Conservation (phyloP, 2,888 invertebrate species). For the Atethmia centrago region DNA sequence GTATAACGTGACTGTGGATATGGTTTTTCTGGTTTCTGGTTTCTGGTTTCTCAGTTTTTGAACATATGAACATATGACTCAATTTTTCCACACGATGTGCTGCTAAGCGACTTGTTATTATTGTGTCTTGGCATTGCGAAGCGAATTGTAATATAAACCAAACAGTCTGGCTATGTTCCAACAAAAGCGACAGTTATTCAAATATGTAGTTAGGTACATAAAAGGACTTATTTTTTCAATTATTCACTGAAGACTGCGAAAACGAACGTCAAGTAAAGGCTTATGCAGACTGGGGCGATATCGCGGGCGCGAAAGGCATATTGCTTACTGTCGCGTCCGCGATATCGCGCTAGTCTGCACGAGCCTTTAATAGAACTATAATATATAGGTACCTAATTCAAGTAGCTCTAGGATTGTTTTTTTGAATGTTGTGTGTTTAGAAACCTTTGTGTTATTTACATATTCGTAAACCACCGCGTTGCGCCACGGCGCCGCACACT, state of each 20-base stretch:
- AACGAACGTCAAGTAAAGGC: neutral
- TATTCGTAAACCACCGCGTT: neutral
- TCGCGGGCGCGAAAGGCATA: too few species aligned
- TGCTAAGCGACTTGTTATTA: constrained; percentile 35
- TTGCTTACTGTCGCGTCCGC: too few species aligned
- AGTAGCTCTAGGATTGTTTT: neutral
- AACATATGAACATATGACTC: too few species aligned
- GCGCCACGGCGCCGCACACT: too few species aligned
- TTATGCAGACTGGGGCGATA: too few species aligned
- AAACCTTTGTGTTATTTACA: too few species aligned
- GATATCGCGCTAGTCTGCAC: too few species aligned
- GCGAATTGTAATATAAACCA: constrained; percentile 38
- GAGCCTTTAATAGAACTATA: neutral
- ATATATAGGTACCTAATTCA: neutral
- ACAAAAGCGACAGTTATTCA: constrained; percentile 26
- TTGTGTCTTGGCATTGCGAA: constrained; percentile 24
- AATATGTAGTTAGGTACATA: neutral
- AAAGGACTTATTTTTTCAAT: too few species aligned
- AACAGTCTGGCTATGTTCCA: constrained; percentile 6
- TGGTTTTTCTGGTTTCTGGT: neutral
- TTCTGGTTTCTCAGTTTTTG: too few species aligned
- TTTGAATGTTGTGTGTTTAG: neutral
- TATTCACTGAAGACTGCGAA: neutral
- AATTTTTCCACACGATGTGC: neutral
- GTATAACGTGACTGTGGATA: neutral